Base-by-base conservation (phyloP, 2,888 invertebrate species). In the Macrostomum cliftonense region DNA sequence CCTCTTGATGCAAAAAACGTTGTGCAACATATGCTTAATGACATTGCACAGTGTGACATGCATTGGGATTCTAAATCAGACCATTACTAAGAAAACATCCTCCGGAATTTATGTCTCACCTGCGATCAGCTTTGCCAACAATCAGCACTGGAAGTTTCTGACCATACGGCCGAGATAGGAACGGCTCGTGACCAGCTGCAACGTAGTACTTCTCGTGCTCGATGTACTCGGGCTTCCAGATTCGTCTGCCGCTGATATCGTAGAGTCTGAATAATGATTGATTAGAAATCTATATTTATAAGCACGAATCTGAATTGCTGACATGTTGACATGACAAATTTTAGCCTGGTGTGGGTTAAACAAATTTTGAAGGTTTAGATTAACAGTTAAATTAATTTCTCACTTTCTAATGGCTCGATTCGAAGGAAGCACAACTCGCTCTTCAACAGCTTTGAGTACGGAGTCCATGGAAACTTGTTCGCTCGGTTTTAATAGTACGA, bases 371-470 rank as follows among this genome's bases (percentile, higher is more conserved):
- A n/a, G n/a, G n/a, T n/a, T n/a, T n/a, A n/a, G n/a, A n/a, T n/a
- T n/a, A n/a, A n/a, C n/a, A n/a, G n/a, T n/a, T n/a, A n/a, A n/a
- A n/a, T n/a, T n/a, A n/a, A n/a, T n/a, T n/a, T 12, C 36, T 20
- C 17, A 50, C 51, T 43, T 50, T 39, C 40, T 13, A 37, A 50
- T 51, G 2, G 51, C 43, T 19, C 37, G 28, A 51, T 51, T 50
- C 28, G 19, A 43, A 5, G 39, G 49, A 2, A 50, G 50, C 37
- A 50, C 51, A 2, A 50, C 50, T 36, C 42, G 39, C 19, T 50
- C 50, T 39, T 51, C 51, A 5, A 50, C 37, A 14, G 51, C 51
- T 19, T 37, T 37, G 13, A 50, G 16, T 4, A 50, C 50, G 12
- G 51, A 14, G n/a, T 50, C 42, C 17, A 50, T 52, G 12, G 17